Percentiles rank a stretch among this genome's conserved stretches.
These are phyloP conservation scores for Rhipidura dahli DNA, from an alignment of 2,113 vertebrate species.

Conservation along the genomic window DNA sequence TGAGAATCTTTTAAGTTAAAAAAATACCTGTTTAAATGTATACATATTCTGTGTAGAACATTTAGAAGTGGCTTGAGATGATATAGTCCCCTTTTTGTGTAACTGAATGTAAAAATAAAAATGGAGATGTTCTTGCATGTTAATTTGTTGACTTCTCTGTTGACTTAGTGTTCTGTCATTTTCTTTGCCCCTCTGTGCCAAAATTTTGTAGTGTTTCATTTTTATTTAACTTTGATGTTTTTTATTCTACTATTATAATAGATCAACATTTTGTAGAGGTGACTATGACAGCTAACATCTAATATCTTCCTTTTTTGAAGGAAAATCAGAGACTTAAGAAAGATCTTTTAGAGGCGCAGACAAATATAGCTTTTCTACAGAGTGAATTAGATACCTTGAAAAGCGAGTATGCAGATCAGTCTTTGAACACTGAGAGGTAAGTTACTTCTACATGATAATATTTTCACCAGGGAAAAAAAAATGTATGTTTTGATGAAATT, in stretches of 20 bases:
- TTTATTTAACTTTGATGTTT: background rate
- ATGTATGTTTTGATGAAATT: background rate
- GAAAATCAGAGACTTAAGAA: slow-evolving; percentile 94
- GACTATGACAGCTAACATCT: background rate
- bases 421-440: slow-evolving; percentile 88
- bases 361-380: slow-evolving; percentile 88
- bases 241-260: background rate
- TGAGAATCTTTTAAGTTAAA: background rate
- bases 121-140: background rate
- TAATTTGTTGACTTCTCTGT: background rate
- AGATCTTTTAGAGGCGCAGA: slow-evolving; percentile 92
- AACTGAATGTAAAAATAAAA: background rate
- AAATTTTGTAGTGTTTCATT: background rate
- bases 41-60: background rate
- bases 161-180: background rate
- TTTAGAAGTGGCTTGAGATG: background rate
- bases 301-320: slow-evolving; percentile 60
- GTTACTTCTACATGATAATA: background rate
- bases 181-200: background rate
- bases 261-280: background rate
- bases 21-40: background rate
- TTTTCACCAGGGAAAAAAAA: background rate
- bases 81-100: background rate
- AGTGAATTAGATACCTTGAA: slow-evolving; percentile 93
- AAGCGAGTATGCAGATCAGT: slow-evolving; percentile 91